phyloP scores from a whole-genome alignment of 2,888 invertebrate species.

The Drosophila parthenogenetica region DNA sequence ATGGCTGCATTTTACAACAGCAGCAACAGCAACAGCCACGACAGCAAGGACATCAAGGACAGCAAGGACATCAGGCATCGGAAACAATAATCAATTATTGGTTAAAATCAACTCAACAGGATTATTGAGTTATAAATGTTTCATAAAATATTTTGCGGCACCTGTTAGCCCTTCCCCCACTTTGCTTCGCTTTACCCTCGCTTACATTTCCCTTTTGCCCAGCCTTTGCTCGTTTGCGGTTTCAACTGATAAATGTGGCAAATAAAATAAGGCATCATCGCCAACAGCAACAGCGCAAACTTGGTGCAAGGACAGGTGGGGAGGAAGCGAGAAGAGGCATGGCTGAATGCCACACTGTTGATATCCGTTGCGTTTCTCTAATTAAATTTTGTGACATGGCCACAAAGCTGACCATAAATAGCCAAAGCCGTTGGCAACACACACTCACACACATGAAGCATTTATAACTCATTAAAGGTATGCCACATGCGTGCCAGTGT shows the following conservation, averaged over 20 bases:
- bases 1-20: conserved; percentile 47
- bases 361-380: conserved; percentile 45
- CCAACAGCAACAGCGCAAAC: conserved; percentile 16
- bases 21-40: conserved; percentile 12
- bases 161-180: conserved; percentile 48
- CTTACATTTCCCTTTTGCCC: not conserved
- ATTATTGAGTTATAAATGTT: conserved; percentile 78
- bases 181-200: not conserved
- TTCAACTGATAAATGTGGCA: conserved; percentile 69
- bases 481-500: conserved; percentile 42
- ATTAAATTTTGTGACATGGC: conserved; percentile 71
- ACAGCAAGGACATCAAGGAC: conserved; percentile 5
- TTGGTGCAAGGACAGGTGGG: not conserved
- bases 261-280: conserved; percentile 66
- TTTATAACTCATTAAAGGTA: conserved; percentile 57
- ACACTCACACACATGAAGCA: conserved; percentile 31
- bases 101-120: conserved; percentile 77
- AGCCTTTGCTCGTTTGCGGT: conserved; percentile 53
- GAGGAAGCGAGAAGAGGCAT: not conserved
- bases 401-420: conserved; percentile 74
- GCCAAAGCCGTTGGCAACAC: conserved; percentile 54
- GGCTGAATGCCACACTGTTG: conserved; percentile 18
- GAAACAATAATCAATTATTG: conserved; percentile 78
- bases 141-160: conserved; percentile 75
- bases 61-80: conserved; percentile 30